Percentiles rank a stretch among this genome's conserved stretches.
Evolutionary conservation across 2,888 invertebrate species (phyloP).

Genomic region (Nomada ferruginata): DNA sequence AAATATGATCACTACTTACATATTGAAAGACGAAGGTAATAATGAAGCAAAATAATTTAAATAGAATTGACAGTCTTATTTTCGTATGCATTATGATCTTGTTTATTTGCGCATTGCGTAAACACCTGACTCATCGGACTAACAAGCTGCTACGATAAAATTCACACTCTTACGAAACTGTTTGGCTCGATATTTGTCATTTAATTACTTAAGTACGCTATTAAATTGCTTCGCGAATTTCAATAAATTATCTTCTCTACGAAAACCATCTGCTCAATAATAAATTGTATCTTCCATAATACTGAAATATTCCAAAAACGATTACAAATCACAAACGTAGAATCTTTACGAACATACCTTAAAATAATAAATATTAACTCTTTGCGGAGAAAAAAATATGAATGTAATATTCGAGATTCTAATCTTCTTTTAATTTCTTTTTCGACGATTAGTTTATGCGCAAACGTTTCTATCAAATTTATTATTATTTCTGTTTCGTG

Average conservation of each 20-base stretch:
- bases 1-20: no score
- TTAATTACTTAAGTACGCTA: conserved; percentile 5
- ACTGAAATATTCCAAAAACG: background rate
- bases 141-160: conserved; percentile 13
- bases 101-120: conserved; percentile 30
- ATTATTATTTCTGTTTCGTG: no score
- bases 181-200: conserved; percentile 45
- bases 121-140: conserved; percentile 41
- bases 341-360: no score
- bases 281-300: background rate
- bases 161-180: conserved; percentile 40
- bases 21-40: background rate
- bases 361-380: background rate
- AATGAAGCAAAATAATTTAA: conserved; percentile 3
- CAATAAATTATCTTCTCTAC: conserved; percentile 4
- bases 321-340: no score
- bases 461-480: no score
- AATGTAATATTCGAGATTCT: background rate
- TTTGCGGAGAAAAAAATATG: background rate
- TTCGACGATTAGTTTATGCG: no score
- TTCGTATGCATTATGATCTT: conserved; percentile 15
- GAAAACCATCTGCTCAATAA: conserved; percentile 1
- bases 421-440: no score
- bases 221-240: conserved; percentile 28
- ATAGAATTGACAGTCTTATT: background rate